Conservation (phyloP, 2,113 vertebrate species). For the Xenus cinereus region DNA sequence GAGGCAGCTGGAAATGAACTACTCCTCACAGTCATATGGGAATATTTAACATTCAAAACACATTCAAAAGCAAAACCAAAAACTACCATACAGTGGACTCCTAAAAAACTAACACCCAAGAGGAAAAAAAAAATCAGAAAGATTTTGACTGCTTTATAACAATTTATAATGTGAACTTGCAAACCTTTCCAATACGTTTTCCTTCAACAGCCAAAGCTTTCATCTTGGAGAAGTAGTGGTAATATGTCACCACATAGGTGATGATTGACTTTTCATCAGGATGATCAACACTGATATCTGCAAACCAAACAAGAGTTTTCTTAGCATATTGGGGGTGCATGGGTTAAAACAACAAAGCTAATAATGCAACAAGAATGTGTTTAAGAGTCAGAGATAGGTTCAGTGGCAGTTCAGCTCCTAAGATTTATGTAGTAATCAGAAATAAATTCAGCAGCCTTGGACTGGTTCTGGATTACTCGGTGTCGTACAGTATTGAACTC, state of each 20-base stretch:
- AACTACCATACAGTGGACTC: neutral
- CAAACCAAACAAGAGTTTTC: constrained; percentile 38
- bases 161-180: neutral
- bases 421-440: neutral
- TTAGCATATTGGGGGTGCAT: neutral
- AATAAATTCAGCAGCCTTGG: neutral
- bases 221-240: constrained; percentile 99
- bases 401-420: neutral
- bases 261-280: constrained; percentile 98
- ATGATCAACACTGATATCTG: constrained; percentile 98
- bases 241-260: constrained; percentile 97
- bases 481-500: neutral
- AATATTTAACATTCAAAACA: neutral
- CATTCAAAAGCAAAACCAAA: neutral
- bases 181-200: constrained; percentile 95
- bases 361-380: neutral
- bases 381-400: neutral
- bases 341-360: neutral
- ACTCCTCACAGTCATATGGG: neutral
- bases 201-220: constrained; percentile 97
- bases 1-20: neutral
- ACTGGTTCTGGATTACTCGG: neutral
- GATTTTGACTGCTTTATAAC: neutral
- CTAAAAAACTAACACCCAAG: neutral
- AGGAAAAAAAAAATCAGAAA: neutral